These are phyloP conservation scores for Hoplostethus mediterraneus DNA, from an alignment of 2,797 vertebrate genomes.

Conservation along the genomic window DNA sequence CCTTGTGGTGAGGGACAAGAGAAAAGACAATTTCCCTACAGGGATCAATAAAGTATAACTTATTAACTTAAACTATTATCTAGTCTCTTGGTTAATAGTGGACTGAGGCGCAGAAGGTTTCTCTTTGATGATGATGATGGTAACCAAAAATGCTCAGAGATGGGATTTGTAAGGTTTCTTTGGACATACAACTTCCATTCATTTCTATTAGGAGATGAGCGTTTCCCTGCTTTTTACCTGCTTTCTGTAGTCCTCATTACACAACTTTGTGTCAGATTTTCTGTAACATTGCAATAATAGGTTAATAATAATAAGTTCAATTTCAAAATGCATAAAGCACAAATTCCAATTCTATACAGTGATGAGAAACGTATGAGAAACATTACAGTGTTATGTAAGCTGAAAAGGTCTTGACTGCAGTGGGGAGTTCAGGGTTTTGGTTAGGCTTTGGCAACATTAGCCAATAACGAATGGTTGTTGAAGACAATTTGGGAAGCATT, in stretches of 20 bases:
- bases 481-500: background rate
- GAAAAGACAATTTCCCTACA: no score
- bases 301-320: background rate
- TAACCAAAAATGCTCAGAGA: no score
- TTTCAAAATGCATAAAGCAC: background rate
- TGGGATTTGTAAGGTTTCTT: background rate
- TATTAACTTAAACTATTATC: no score
- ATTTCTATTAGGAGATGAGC: no score
- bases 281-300: background rate
- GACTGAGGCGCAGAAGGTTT: no score
- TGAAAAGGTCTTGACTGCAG: conserved; percentile 13
- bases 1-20: no score
- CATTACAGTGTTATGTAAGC: conserved; percentile 19
- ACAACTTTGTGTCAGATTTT: background rate
- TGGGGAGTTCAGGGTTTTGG: background rate
- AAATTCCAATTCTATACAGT: background rate
- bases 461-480: conserved; percentile 24
- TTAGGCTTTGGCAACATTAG: conserved; percentile 1
- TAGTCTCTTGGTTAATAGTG: no score
- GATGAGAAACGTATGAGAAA: conserved; percentile 11
- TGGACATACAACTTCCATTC: no score
- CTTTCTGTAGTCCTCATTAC: no score
- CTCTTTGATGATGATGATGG: no score
- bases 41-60: no score
- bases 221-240: no score